phyloP scores from a whole-genome alignment of 2,888 invertebrate species.

The Caenorhabditis afra region DNA sequence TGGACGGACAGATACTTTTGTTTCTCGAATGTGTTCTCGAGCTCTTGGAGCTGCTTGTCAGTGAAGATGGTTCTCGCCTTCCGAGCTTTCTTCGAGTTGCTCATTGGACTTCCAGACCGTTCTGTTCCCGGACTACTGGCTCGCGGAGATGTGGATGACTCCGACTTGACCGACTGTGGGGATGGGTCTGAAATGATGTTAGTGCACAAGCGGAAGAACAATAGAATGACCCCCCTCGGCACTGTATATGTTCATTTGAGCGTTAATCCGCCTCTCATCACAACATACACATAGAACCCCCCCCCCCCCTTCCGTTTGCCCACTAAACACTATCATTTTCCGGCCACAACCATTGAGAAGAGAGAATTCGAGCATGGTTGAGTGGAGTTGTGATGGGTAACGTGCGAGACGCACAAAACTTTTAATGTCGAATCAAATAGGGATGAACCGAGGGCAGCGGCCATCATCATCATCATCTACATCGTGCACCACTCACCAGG shows the following conservation, averaged over 20 bases:
- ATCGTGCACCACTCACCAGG: slow-evolving; percentile 35
- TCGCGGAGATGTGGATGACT: slow-evolving; percentile 51
- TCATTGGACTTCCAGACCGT: slow-evolving; percentile 45
- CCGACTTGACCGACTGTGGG: slow-evolving; percentile 37
- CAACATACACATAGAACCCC: slow-evolving; percentile 16
- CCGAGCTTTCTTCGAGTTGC: slow-evolving; percentile 78
- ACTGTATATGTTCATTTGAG: slow-evolving; percentile 53
- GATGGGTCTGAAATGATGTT: slow-evolving; percentile 46
- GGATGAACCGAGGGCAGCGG: slow-evolving; percentile 27
- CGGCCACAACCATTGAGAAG: slow-evolving; percentile 35
- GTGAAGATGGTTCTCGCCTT: slow-evolving; percentile 88
- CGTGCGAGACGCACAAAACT: slow-evolving; percentile 39
- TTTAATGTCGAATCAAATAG: slow-evolving; percentile 46
- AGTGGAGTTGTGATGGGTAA: slow-evolving; percentile 57
- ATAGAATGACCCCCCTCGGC: slow-evolving; percentile 11
- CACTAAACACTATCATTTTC: slow-evolving; percentile 68
- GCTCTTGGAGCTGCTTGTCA: slow-evolving; percentile 85
- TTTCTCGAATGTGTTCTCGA: slow-evolving; percentile 79
- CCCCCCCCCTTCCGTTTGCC: too few relatives aligned
- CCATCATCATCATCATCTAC: slow-evolving; percentile 6
- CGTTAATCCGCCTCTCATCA: slow-evolving; percentile 53
- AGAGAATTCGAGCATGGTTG: slow-evolving; percentile 54
- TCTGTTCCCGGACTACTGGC: slow-evolving; percentile 51
- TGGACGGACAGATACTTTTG: slow-evolving; percentile 82
- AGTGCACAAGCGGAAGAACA: slow-evolving; percentile 40